A percentile compares a stretch with the other conserved stretches of the same genome.
These are phyloP conservation scores for Alsophila aescularia DNA, from an alignment of 2,888 invertebrate genomes.

Conservation along the genomic window DNA sequence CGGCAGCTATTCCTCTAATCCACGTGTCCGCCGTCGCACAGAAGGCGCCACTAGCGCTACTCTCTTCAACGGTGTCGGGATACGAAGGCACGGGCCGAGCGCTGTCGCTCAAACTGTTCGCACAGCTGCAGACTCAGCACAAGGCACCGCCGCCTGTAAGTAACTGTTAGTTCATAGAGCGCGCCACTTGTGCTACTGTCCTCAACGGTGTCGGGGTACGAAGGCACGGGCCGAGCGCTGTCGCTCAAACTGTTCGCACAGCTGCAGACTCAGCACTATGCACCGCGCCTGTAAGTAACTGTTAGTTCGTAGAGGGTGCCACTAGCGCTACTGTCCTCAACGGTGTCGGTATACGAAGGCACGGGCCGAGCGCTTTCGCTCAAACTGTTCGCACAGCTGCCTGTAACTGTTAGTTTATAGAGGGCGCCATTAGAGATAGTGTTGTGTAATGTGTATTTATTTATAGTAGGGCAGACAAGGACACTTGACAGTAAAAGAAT, in stretches of 20 bases:
- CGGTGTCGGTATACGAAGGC: conserved; percentile 99
- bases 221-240: conserved; percentile 98
- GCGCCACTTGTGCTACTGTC: conserved; percentile 97
- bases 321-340: conserved; percentile 97
- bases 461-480: no score
- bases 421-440: no score
- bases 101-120: conserved; percentile 96
- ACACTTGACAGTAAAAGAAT: no score
- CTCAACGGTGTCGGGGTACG: conserved; percentile 99
- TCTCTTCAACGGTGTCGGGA: conserved; percentile 98
- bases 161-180: no score
- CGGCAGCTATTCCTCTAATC: conserved; percentile 98
- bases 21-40: conserved; percentile 94
- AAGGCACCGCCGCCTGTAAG: conserved; percentile 86
- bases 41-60: conserved; percentile 96
- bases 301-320: conserved; percentile 96
- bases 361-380: conserved; percentile 98
- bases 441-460: no score
- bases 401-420: no score
- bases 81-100: conserved; percentile 99
- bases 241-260: conserved; percentile 97
- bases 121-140: conserved; percentile 89
- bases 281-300: conserved; percentile 85
- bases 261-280: conserved; percentile 86
- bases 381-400: conserved; percentile 96